Percentiles rank a stretch among this genome's conserved stretches.
Conservation (phyloP, 2,797 vertebrate species). For the Rhinatrema bivittatum region DNA sequence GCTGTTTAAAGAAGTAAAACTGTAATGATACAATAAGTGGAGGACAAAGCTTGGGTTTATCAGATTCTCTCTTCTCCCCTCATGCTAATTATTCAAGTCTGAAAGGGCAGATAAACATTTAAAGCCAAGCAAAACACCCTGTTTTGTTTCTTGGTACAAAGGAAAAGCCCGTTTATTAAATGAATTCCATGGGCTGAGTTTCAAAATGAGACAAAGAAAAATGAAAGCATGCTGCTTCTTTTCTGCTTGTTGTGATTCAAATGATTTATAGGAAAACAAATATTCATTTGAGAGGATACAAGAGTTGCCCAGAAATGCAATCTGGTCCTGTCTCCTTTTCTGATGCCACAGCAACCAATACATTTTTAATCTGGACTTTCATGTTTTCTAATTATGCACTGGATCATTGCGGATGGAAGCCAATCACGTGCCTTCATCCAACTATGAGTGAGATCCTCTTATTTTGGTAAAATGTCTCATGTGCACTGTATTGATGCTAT, state of each 20-base stretch:
- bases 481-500: too few relatives aligned
- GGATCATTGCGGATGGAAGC: too few relatives aligned
- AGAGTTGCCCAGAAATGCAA: too few relatives aligned
- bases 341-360: too few relatives aligned
- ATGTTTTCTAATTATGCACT: too few relatives aligned
- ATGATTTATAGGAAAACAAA: neutral
- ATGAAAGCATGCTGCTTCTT: neutral
- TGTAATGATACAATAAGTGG: neutral
- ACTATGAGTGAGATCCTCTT: too few relatives aligned
- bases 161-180: neutral
- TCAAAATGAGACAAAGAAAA: neutral
- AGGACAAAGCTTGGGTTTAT: neutral
- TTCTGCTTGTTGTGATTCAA: neutral
- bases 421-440: too few relatives aligned
- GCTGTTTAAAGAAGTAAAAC: neutral
- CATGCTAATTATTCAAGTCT: neutral
- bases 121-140: conserved; percentile 2
- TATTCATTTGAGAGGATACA: too few relatives aligned
- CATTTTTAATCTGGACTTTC: too few relatives aligned
- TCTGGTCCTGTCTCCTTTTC: too few relatives aligned
- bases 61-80: conserved; percentile 1
- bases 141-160: neutral
- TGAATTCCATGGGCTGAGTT: neutral
- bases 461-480: too few relatives aligned
- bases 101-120: neutral